These are phyloP conservation scores for Regulus satrapa DNA, from an alignment of 2,113 vertebrate species.

Conservation along the genomic window DNA sequence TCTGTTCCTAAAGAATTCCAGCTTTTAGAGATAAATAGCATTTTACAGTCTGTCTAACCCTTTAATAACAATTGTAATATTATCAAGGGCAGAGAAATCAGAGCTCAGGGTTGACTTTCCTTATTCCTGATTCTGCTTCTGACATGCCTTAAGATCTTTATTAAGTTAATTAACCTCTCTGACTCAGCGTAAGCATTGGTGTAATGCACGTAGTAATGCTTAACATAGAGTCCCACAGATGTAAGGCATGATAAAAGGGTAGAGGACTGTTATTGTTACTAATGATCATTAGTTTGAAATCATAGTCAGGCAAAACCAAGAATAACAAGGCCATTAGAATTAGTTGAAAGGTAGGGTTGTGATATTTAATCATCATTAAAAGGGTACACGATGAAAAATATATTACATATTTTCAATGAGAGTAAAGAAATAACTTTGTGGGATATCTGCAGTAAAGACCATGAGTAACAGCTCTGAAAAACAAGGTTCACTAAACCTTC, in stretches of 20 bases:
- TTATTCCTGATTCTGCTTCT: conserved; percentile 10
- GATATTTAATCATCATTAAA: conserved; percentile 34
- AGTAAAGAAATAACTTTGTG: not conserved
- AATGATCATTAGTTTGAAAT: conserved; percentile 43
- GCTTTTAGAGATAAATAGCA: not conserved
- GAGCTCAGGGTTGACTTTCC: not conserved
- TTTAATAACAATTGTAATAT: not conserved
- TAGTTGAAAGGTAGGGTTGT: conserved; percentile 20
- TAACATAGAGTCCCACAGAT: not conserved
- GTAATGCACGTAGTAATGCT: conserved; percentile 14
- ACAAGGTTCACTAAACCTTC: not conserved
- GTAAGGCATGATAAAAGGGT: conserved; percentile 30
- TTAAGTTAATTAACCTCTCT: conserved; percentile 55
- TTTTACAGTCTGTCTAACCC: not conserved
- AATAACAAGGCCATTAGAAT: conserved; percentile 42
- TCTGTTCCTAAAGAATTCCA: not conserved
- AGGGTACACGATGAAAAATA: conserved; percentile 33
- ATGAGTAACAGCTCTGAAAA: not conserved
- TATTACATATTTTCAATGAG: not conserved
- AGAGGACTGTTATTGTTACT: conserved; percentile 30
- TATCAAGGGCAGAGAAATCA: not conserved
- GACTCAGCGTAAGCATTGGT: conserved; percentile 31
- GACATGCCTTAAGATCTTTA: not conserved
- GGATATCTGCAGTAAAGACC: not conserved
- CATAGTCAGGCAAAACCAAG: conserved; percentile 41